Conservation (phyloP, 2,888 invertebrate genomes). For the Icerya purchasi region DNA sequence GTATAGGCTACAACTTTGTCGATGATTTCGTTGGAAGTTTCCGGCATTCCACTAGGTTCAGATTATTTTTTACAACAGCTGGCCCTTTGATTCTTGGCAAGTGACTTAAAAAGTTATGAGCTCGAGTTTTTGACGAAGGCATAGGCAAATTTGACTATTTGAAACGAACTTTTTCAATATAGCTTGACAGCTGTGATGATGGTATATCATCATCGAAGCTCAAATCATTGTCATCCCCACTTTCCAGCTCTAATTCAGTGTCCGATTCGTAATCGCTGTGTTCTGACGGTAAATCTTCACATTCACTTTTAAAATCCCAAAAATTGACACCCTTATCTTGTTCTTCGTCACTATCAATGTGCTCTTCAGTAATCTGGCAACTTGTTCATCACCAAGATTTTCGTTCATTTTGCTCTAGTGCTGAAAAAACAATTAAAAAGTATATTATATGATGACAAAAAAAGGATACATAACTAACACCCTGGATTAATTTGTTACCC, state of each 20-base stretch:
- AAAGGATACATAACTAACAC: background rate
- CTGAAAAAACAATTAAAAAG: background rate
- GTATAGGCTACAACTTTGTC: too few relatives aligned
- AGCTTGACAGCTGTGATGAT: background rate
- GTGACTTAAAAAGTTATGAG: background rate
- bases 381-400: background rate
- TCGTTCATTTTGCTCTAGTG: background rate
- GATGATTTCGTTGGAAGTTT: background rate
- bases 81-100: background rate
- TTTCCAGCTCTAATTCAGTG: background rate
- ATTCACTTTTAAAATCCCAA: background rate
- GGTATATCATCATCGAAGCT: background rate
- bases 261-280: background rate
- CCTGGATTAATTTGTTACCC: background rate
- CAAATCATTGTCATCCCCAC: background rate
- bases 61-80: background rate
- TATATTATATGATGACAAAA: background rate
- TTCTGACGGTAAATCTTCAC: background rate
- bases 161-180: too few relatives aligned
- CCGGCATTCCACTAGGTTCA: background rate
- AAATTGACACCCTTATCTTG: background rate
- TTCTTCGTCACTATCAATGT: background rate
- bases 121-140: background rate
- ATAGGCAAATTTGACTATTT: too few relatives aligned
- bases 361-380: too few relatives aligned